Conservation (phyloP, 2,888 invertebrate genomes). For the Clepsis dumicolana region DNA sequence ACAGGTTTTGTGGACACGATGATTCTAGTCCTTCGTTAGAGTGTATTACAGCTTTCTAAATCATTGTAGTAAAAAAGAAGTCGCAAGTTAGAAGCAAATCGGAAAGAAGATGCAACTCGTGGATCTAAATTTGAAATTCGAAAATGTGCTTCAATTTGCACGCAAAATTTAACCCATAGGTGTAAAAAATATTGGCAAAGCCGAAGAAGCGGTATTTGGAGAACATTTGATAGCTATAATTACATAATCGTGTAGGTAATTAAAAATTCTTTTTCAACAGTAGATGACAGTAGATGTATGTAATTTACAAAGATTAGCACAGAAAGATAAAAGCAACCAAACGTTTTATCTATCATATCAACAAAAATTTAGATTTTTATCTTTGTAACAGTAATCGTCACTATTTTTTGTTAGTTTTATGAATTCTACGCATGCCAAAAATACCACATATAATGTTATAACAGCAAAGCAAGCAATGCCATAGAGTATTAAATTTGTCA, state of each 20-base stretch:
- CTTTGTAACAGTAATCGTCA: not conserved
- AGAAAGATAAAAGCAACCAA: conserved; percentile 23
- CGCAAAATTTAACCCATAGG: too few relatives aligned
- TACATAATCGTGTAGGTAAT: conserved; percentile 15
- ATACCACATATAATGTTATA: not conserved
- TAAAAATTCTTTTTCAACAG: conserved; percentile 30
- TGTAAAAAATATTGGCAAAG: too few relatives aligned
- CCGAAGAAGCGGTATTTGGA: not conserved
- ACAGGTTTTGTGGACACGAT: too few relatives aligned
- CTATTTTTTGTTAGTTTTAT: not conserved
- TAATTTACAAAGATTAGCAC: conserved; percentile 5
- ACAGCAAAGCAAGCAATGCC: not conserved
- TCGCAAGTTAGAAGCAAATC: too few relatives aligned
- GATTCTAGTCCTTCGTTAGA: too few relatives aligned
- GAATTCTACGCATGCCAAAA: not conserved
- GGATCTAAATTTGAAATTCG: too few relatives aligned
- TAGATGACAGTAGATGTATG: not conserved
- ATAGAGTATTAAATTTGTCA: too few relatives aligned
- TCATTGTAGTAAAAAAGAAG: too few relatives aligned
- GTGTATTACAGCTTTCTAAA: too few relatives aligned
- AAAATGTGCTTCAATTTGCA: not conserved
- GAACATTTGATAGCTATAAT: not conserved
- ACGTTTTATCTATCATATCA: conserved; percentile 4
- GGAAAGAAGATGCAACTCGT: too few relatives aligned
- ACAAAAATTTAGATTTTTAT: not conserved